Base-by-base conservation (phyloP, 2,113 vertebrate species). In the Syrmaticus mikado region DNA sequence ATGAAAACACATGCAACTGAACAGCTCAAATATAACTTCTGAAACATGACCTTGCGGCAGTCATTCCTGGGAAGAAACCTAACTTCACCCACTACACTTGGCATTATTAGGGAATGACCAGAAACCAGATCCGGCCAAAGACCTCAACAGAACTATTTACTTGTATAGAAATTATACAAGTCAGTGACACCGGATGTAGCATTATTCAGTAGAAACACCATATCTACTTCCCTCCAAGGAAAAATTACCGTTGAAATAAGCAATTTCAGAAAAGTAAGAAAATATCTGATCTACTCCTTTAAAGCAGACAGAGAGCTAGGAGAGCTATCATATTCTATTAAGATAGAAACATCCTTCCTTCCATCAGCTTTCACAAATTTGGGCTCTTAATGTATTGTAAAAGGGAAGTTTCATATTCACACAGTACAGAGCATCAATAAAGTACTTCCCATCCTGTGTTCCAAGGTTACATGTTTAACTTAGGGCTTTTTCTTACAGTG, bases 101-200 rank as follows among this genome's bases (percentile, higher is more conserved):
- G 32, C 22, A 11, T 78, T 50, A 13, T 24, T 8, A 14, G 46
- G 32, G 22, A 71, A 41, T 3, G 11, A 64, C 14, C 10, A 57
- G 57, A 52, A 78, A 41, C 5, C 34, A 20, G 6, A 81, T n/a
- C 16, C 5, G 14, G 13, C 36, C 28, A 11, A 21, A 2, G 1
- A 19, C 22, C 17, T 11, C 19, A 64, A 17, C 12, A 25, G 43
- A 32, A 28, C 8, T 61, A 3, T 57, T 46, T 45, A 18, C 21
- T 9, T 0, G 6, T 7, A 30, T 13, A 85, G 36, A 57, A 71
- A 65, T 14, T 1, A 64, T 9, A 20, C 2, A 36, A 43, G 28
- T 10, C 40, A 30, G 30, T 11, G n/a, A 8, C 11, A 40, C 12
- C 7, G 11, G 18, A 25, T 0, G 0, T 38, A 21, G 5, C 24